Evolutionary conservation across 2,113 vertebrate genomes (phyloP).

Genomic region (Salvelinus sp.): DNA sequence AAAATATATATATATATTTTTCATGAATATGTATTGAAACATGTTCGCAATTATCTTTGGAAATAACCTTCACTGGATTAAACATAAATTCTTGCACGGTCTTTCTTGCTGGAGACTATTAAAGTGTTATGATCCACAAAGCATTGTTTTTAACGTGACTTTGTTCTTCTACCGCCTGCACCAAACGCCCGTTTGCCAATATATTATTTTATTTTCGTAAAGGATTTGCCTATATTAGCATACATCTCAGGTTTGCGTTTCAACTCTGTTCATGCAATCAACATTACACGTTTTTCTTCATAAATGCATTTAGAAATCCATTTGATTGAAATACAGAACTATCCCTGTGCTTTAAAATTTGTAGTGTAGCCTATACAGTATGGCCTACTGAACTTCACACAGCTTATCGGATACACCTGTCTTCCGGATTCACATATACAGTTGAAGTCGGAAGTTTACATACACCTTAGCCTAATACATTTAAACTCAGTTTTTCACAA

Average conservation of each 20-base stretch:
- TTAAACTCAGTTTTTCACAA: too few relatives aligned
- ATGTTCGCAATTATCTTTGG: constrained; percentile 99
- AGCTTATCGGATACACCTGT: too few relatives aligned
- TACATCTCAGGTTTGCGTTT: neutral
- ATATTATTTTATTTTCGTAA: too few relatives aligned
- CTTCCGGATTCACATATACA: too few relatives aligned
- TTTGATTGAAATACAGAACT: too few relatives aligned
- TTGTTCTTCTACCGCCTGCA: neutral
- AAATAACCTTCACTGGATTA: constrained; percentile 86
- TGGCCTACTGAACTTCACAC: too few relatives aligned
- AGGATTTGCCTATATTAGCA: neutral
- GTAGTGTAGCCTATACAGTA: too few relatives aligned
- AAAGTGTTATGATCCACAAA: constrained; percentile 50
- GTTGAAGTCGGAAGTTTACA: too few relatives aligned
- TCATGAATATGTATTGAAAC: constrained; percentile 99
- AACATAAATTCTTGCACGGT: constrained; percentile 12
- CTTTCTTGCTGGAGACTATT: constrained; percentile 69
- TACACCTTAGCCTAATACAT: too few relatives aligned
- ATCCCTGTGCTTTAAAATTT: too few relatives aligned
- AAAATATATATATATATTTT: constrained; percentile 68
- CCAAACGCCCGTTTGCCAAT: neutral
- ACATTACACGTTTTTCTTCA: too few relatives aligned
- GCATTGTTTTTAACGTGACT: neutral
- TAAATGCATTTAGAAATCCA: too few relatives aligned
- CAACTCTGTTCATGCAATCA: neutral